Evolutionary conservation across 2,797 vertebrate species (phyloP).

Genomic region (Anguilla marmorata): DNA sequence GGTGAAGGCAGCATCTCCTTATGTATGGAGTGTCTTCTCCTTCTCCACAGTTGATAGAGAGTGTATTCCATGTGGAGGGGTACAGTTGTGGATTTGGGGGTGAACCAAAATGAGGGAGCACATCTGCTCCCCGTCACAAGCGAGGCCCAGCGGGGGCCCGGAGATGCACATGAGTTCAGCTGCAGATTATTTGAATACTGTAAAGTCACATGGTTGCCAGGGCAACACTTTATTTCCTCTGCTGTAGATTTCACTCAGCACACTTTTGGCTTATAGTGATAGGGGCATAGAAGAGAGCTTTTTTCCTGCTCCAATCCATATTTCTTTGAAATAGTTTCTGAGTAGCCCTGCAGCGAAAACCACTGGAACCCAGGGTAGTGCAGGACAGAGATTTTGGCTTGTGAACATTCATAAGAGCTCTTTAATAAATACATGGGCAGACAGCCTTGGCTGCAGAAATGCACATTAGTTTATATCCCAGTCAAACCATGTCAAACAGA

Average conservation of each 20-base stretch:
- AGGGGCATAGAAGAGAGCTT: background rate
- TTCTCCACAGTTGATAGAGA: background rate
- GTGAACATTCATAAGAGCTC: background rate
- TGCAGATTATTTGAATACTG: constrained; percentile 7
- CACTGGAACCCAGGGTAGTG: background rate
- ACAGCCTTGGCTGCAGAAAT: background rate
- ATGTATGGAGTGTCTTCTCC: background rate
- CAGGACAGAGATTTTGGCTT: background rate
- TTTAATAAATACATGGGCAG: background rate
- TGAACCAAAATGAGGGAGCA: constrained; percentile 2
- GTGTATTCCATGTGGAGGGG: constrained; percentile 8
- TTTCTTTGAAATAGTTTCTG: background rate
- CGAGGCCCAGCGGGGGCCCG: background rate
- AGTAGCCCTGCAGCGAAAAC: background rate
- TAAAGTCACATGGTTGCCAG: constrained; percentile 49
- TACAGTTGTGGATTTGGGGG: background rate
- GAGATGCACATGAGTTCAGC: background rate
- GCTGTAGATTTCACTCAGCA: constrained; percentile 37
- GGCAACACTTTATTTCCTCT: constrained; percentile 56
- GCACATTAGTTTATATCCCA: background rate
- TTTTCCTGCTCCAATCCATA: background rate
- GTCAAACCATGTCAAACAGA: background rate
- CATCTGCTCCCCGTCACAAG: background rate
- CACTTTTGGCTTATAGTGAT: constrained; percentile 47
- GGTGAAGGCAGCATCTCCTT: background rate